Base-by-base conservation (phyloP, 2,888 invertebrate genomes). In the Torymus texanus region DNA sequence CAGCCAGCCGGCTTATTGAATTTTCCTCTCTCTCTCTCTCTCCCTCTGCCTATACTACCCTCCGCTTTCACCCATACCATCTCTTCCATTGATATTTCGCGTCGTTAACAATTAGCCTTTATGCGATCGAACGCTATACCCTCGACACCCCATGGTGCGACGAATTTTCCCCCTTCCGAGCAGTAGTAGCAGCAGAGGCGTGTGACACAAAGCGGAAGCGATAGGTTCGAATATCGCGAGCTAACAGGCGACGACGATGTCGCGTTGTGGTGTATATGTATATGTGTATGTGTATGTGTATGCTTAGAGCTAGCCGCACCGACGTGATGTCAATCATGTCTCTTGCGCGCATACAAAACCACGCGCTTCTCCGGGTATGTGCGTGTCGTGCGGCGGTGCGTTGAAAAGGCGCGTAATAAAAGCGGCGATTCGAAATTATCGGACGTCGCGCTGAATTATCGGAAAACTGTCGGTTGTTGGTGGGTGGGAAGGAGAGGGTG, bases 391-490 rank as follows among this genome's bases (percentile, higher is more conserved):
- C 10, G 61, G 12, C 65, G 63, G 1, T 29, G 63, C n/a, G 61
- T 12, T 73, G 63, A 73, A 73, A 65, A 50, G 41, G 13, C 63
- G 41, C 14, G 11, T 50, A 50, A 66, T 75, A 51, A 51, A 75
- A 51, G 66, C 68, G 41, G 11, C 21, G 18, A 61, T 18, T 67
- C 61, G 61, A 75, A 67, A 24, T 66, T 75, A 66, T 75, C 59
- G 66, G 75, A 75, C 53, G 70, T 63, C 76, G 70, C 14, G 56
- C 21, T 76, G 63, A 68, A 70, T 76, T 70, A 76, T 76, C 16
- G 62, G 55, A 24, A 63, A 70, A 11, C 51, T 67, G 63, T 63
- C 73, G 4, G 41, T 1, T 41, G 41, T 8, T n/a, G n/a, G n/a
- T n/a, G n/a, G n/a, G n/a, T n/a, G n/a, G n/a, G n/a, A n/a, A n/a